These are phyloP conservation scores for Xestia ashworthii DNA, from an alignment of 2,888 invertebrate species.

Conservation along the genomic window DNA sequence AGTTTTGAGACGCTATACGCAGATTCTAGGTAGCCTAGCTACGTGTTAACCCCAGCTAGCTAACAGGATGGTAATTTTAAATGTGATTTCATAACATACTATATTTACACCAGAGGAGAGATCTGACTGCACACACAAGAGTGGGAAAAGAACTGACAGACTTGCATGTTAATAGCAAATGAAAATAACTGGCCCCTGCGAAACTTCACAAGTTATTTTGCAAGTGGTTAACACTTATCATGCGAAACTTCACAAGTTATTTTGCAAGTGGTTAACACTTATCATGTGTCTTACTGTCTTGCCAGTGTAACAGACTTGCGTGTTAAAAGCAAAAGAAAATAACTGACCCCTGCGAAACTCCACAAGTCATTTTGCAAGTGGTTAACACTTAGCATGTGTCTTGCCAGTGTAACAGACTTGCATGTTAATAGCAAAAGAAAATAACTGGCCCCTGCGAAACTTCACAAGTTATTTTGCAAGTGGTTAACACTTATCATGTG, in stretches of 20 bases:
- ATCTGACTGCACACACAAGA: neutral
- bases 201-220: too few species aligned
- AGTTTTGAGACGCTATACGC: neutral
- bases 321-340: too few species aligned
- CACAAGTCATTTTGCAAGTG: neutral
- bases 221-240: neutral
- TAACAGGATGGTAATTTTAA: neutral
- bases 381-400: neutral
- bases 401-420: neutral
- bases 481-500: too few species aligned
- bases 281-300: too few species aligned
- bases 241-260: neutral
- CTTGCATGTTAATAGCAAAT: neutral
- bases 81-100: neutral
- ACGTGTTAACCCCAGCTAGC: neutral
- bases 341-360: neutral
- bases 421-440: too few species aligned
- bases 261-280: too few species aligned
- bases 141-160: neutral
- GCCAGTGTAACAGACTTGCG: too few species aligned
- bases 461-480: too few species aligned
- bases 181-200: too few species aligned
- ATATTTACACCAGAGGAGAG: neutral
- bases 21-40: neutral
- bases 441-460: too few species aligned